Evolutionary conservation across 2,113 vertebrate genomes (phyloP).

Genomic region (Peromyscus californicus): DNA sequence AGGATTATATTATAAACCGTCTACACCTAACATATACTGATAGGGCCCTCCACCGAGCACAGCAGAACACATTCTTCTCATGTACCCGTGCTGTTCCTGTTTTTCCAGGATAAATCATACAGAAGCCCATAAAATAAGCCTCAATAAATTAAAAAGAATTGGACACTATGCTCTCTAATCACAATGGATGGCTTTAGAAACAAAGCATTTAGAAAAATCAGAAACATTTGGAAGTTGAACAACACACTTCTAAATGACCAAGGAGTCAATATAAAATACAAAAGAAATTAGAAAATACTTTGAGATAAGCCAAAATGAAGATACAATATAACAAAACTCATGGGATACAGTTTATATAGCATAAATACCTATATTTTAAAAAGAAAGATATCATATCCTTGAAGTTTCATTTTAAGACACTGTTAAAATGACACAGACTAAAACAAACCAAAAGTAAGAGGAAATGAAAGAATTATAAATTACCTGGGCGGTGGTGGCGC

Average conservation of each 20-base stretch:
- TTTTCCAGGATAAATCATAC: not conserved
- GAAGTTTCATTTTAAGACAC: not conserved
- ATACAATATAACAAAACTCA: not conserved
- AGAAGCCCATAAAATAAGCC: not conserved
- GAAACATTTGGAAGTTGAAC: not conserved
- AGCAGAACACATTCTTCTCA: not conserved
- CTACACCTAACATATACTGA: not conserved
- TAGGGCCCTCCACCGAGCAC: not conserved
- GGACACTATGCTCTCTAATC: not conserved
- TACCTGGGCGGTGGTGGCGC: too few relatives aligned
- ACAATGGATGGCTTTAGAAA: conserved; percentile 6
- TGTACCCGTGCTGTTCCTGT: not conserved
- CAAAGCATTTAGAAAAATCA: conserved; percentile 4
- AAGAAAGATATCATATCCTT: not conserved
- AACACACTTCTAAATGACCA: not conserved
- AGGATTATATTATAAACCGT: not conserved
- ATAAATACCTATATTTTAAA: not conserved
- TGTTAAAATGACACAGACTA: not conserved
- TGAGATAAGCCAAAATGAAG: not conserved
- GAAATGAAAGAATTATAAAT: not conserved
- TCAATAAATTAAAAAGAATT: not conserved
- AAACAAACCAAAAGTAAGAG: not conserved
- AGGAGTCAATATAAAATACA: not conserved
- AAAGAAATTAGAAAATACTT: conserved; percentile 21
- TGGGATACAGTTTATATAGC: not conserved